Percentiles rank a stretch among this genome's conserved stretches.
phyloP scores from a whole-genome alignment of 2,797 vertebrate species.

The Fratercula arctica region DNA sequence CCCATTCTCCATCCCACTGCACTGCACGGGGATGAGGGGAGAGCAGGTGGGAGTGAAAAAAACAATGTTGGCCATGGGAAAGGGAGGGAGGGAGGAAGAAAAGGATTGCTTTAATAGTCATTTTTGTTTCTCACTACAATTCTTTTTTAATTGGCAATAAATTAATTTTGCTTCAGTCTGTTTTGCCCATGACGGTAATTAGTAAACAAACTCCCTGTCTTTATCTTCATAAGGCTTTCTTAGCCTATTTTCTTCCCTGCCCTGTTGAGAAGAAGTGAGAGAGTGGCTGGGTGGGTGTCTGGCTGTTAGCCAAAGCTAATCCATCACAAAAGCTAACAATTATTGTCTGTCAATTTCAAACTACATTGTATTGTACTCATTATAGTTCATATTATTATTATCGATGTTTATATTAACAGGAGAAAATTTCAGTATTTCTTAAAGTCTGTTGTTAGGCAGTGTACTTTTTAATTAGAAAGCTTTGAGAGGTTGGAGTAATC shows the following conservation, averaged over 20 bases:
- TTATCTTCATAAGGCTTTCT: background rate
- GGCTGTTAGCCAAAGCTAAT: background rate
- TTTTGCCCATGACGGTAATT: background rate
- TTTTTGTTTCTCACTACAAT: background rate
- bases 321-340: background rate
- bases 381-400: background rate
- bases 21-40: rapidly evolving
- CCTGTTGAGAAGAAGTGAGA: background rate
- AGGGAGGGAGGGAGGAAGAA: background rate
- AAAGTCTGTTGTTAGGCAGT: background rate
- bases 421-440: background rate
- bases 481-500: background rate
- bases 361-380: background rate
- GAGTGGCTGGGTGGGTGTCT: background rate
- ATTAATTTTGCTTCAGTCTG: background rate
- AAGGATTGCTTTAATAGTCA: background rate
- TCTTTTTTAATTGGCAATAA: background rate
- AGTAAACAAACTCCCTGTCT: background rate
- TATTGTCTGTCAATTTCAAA: background rate
- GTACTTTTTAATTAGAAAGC: background rate
- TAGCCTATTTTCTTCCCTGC: background rate
- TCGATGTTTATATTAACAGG: background rate
- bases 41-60: background rate
- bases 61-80: background rate
- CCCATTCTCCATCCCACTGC: background rate